A percentile compares a stretch with the other conserved stretches of the same genome.
phyloP scores from a whole-genome alignment of 2,113 vertebrate genomes.

The Ptilonorhynchus violaceus region DNA sequence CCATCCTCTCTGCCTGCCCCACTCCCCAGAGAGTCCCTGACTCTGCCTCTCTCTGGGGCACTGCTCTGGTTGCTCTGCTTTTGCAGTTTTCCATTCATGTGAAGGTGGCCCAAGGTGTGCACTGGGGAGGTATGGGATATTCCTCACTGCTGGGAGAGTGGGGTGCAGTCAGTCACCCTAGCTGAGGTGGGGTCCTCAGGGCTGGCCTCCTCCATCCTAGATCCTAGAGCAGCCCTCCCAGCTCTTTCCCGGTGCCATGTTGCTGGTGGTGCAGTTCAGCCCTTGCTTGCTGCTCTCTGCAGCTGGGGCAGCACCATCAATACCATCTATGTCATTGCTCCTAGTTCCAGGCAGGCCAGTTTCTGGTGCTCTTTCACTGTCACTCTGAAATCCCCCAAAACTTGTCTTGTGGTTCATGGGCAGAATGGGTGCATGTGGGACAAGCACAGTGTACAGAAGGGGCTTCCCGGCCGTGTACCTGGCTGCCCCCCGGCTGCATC shows the following conservation, averaged over 20 bases:
- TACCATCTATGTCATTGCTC: neutral
- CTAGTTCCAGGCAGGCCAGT: neutral
- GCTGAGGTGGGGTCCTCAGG: neutral
- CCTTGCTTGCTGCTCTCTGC: neutral
- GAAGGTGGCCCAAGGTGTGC: neutral
- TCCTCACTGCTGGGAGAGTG: neutral
- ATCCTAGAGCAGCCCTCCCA: neutral
- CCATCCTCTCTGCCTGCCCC: neutral
- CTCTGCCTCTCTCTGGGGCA: neutral
- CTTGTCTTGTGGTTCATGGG: neutral
- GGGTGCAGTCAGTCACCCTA: neutral
- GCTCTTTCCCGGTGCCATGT: fast-evolving
- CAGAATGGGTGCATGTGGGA: neutral
- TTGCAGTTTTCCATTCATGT: neutral
- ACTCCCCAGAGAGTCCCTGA: neutral
- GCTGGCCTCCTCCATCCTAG: neutral
- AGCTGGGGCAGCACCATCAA: neutral
- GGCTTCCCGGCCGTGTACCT: fast-evolving
- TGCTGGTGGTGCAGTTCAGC: neutral
- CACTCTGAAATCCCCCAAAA: neutral
- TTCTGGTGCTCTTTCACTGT: neutral
- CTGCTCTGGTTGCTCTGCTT: neutral
- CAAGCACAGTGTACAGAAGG: neutral
- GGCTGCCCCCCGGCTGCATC: neutral
- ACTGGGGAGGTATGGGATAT: neutral